These are phyloP conservation scores for Atlantisia rogersi DNA, from an alignment of 2,113 vertebrate genomes.

Conservation along the genomic window DNA sequence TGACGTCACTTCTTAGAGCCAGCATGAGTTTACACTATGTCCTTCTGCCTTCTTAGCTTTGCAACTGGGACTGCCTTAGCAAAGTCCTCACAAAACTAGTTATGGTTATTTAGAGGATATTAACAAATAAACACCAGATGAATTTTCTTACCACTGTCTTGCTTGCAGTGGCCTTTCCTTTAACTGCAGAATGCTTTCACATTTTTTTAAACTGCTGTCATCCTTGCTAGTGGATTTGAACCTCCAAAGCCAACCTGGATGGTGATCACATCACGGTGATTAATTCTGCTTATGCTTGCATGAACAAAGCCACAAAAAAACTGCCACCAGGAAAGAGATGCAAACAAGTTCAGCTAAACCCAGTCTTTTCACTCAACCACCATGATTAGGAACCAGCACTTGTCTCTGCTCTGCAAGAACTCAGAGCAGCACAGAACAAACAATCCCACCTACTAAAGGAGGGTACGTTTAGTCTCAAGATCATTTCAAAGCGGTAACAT, in stretches of 20 bases:
- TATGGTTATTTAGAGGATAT: not conserved
- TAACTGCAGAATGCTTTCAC: not conserved
- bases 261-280: not conserved
- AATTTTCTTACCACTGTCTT: not conserved
- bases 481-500: not conserved
- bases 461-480: not conserved
- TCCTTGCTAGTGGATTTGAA: not conserved
- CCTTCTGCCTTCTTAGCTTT: not conserved
- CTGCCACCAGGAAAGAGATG: not conserved
- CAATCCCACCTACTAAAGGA: not conserved
- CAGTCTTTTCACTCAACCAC: not conserved
- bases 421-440: not conserved
- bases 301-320: not conserved
- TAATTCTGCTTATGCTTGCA: not conserved
- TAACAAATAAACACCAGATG: not conserved
- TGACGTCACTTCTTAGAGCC: not conserved
- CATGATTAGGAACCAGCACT: not conserved
- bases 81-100: not conserved
- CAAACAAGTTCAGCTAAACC: not conserved
- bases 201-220: not conserved
- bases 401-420: not conserved
- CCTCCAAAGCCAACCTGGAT: not conserved
- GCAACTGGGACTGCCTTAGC: not conserved
- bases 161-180: not conserved
- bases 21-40: fast-evolving